phyloP scores from a whole-genome alignment of 1,140 invertebrate genomes.

The Parasteatoda tepidariorum region DNA sequence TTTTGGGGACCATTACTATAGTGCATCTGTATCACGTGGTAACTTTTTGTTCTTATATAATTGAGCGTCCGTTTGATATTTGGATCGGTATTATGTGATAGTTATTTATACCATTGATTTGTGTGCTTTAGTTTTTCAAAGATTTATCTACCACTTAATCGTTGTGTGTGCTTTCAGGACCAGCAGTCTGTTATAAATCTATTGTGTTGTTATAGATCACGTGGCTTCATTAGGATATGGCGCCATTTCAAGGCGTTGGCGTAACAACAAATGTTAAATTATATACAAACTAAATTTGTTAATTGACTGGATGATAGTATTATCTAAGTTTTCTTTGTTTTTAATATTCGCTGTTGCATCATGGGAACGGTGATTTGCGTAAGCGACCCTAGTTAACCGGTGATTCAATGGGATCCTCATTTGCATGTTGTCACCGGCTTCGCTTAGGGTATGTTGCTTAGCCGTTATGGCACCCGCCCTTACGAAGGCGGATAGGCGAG shows the following conservation, averaged over 20 bases:
- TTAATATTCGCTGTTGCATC: neutral
- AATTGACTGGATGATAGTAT: too few species aligned
- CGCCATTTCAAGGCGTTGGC: constrained; percentile 62
- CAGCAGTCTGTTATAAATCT: neutral
- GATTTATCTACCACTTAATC: neutral
- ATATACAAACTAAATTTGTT: constrained; percentile 28
- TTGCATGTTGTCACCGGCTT: constrained; percentile 60
- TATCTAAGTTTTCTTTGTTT: neutral
- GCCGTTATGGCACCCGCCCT: constrained; percentile 79
- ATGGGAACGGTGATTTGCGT: neutral
- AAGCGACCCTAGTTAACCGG: constrained; percentile 10
- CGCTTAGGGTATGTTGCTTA: constrained; percentile 61
- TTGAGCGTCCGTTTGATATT: constrained; percentile 47
- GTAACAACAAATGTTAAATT: constrained; percentile 42
- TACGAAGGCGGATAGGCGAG: constrained; percentile 74
- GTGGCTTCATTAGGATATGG: constrained; percentile 57
- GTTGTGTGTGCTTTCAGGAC: neutral
- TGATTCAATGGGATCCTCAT: constrained; percentile 48
- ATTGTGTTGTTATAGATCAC: constrained; percentile 27
- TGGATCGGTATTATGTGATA: neutral
- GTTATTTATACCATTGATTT: neutral
- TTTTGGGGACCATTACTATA: constrained; percentile 33
- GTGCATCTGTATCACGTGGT: constrained; percentile 58
- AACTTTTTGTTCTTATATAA: constrained; percentile 40
- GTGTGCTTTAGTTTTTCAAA: neutral